Conservation (phyloP, 2,113 vertebrate species). For the Limnothrissa miodon region DNA sequence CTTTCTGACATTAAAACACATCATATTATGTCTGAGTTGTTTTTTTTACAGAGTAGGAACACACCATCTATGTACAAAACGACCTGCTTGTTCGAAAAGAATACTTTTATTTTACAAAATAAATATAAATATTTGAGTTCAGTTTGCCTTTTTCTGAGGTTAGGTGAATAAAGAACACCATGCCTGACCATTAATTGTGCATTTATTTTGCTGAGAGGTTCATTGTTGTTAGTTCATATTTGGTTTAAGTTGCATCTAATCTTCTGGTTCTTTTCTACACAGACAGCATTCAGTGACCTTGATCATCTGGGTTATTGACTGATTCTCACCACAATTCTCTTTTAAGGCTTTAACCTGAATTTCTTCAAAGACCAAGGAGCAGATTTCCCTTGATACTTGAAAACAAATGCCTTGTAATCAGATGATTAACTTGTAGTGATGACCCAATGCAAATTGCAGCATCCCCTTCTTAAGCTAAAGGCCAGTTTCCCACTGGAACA, state of each 20-base stretch:
- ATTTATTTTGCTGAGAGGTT: conserved; percentile 13
- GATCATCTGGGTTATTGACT: no score
- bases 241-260: no score
- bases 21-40: not conserved
- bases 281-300: no score
- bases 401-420: conserved; percentile 14
- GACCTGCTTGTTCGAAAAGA: not conserved
- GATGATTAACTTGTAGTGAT: not conserved
- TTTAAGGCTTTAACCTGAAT: not conserved
- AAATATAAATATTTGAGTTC: conserved; percentile 32
- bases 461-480: not conserved
- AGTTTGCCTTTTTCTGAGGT: not conserved
- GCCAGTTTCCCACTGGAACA: not conserved
- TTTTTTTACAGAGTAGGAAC: not conserved
- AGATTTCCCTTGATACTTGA: not conserved
- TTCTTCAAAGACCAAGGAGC: not conserved
- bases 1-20: not conserved
- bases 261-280: no score
- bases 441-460: not conserved
- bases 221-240: no score
- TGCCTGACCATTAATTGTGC: not conserved
- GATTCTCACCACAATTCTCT: no score
- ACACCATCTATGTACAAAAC: not conserved
- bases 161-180: not conserved
- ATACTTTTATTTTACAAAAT: not conserved